Evolutionary conservation across 2,888 invertebrate species (phyloP).

Genomic region (Zootermopsis nevadensis): DNA sequence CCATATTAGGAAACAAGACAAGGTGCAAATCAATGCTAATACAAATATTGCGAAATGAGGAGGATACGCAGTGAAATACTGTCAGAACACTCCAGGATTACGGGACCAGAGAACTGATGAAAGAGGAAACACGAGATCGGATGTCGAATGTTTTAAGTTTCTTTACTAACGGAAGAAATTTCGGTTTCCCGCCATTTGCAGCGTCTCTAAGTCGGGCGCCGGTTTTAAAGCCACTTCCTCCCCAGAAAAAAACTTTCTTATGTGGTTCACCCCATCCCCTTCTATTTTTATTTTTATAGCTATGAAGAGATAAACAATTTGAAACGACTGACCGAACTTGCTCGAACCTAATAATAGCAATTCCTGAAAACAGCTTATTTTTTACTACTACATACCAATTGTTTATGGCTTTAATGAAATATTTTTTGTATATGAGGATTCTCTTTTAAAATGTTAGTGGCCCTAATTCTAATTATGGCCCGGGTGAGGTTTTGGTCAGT

Average conservation of each 20-base stretch:
- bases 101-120: background rate
- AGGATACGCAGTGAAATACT: background rate
- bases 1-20: too few relatives aligned
- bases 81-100: background rate
- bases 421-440: too few relatives aligned
- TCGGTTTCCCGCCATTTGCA: constrained; percentile 28
- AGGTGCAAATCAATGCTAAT: too few relatives aligned
- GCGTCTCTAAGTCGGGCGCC: constrained; percentile 32
- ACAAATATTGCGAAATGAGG: too few relatives aligned
- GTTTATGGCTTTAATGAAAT: too few relatives aligned
- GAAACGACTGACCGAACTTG: constrained; percentile 7
- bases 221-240: constrained; percentile 15
- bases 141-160: constrained; percentile 21
- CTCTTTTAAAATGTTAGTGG: too few relatives aligned
- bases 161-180: constrained; percentile 23
- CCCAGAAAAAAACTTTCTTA: too few relatives aligned
- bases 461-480: too few relatives aligned
- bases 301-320: constrained; percentile 20
- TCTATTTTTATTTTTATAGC: background rate
- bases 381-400: too few relatives aligned
- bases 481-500: too few relatives aligned
- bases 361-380: background rate
- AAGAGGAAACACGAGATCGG: constrained; percentile 1
- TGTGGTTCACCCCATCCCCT: background rate
- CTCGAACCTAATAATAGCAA: background rate